phyloP scores from a whole-genome alignment of 2,888 invertebrate species.

The Anthrax anthrax region DNA sequence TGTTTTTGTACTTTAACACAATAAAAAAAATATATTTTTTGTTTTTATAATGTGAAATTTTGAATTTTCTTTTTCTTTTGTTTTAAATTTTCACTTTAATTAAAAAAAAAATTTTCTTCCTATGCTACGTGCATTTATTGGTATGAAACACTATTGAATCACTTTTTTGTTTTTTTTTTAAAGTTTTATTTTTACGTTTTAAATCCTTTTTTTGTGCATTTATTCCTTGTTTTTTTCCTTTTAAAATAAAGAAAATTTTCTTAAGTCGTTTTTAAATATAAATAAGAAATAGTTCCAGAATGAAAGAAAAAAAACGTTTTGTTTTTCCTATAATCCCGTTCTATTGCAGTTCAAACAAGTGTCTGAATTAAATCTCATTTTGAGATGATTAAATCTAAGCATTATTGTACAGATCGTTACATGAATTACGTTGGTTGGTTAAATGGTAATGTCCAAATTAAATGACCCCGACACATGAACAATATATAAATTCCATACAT shows the following conservation, averaged over 20 bases:
- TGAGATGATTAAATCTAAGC: slow-evolving; percentile 10
- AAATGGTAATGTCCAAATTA: slow-evolving; percentile 2
- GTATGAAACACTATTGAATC: not conserved
- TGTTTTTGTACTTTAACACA: too few relatives aligned
- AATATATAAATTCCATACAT: slow-evolving; percentile 1
- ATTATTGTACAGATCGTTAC: too few relatives aligned
- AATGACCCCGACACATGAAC: not conserved
- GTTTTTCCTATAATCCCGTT: slow-evolving; percentile 9
- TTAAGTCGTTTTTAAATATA: too few relatives aligned
- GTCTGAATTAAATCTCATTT: slow-evolving; percentile 12
- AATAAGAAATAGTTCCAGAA: not conserved
- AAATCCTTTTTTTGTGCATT: too few relatives aligned
- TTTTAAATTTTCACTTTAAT: too few relatives aligned
- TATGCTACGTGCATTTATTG: too few relatives aligned
- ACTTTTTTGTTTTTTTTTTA: not conserved
- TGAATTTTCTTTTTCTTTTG: too few relatives aligned
- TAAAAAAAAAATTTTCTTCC: too few relatives aligned
- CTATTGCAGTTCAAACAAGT: slow-evolving; percentile 10
- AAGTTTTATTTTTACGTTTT: too few relatives aligned
- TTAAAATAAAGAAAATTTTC: not conserved
- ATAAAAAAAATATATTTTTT: not conserved
- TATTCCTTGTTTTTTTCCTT: too few relatives aligned
- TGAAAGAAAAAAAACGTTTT: too few relatives aligned
- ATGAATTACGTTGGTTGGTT: too few relatives aligned
- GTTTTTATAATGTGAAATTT: not conserved